Evolutionary conservation across 2,888 invertebrate genomes (phyloP).

Genomic region (Prenolepis imparis): DNA sequence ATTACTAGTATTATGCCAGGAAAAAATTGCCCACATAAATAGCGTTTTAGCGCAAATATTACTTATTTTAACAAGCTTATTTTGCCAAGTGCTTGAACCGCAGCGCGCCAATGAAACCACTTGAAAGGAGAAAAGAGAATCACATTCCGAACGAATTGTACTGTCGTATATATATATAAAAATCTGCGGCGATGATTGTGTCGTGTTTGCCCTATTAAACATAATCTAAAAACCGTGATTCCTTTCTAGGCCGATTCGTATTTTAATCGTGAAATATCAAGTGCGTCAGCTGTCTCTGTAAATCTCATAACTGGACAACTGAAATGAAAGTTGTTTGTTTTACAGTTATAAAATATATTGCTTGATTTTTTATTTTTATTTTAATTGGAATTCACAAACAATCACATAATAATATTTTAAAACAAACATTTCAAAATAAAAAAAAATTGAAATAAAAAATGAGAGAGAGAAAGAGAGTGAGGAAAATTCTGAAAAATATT

Average conservation of each 20-base stretch:
- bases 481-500: not conserved
- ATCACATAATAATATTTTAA: not conserved
- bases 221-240: conserved; percentile 67
- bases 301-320: not conserved
- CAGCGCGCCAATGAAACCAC: conserved; percentile 36
- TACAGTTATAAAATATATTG: not conserved
- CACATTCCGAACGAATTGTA: conserved; percentile 52
- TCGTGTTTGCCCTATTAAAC: conserved; percentile 63
- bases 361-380: not conserved
- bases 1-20: conserved; percentile 23
- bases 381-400: not conserved
- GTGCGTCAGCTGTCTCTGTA: not conserved
- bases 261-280: conserved; percentile 46
- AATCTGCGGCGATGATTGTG: conserved; percentile 61
- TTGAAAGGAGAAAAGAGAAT: conserved; percentile 52
- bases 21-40: conserved; percentile 41
- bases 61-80: conserved; percentile 46
- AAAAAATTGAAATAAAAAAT: not conserved
- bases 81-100: conserved; percentile 11
- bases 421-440: not conserved
- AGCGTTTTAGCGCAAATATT: conserved; percentile 39
- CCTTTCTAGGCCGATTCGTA: conserved; percentile 69
- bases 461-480: not conserved
- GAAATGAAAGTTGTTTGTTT: conserved; percentile 3
- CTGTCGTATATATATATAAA: conserved; percentile 50